Conservation (phyloP, 2,113 vertebrate species). For the Austrofundulus limnaeus region DNA sequence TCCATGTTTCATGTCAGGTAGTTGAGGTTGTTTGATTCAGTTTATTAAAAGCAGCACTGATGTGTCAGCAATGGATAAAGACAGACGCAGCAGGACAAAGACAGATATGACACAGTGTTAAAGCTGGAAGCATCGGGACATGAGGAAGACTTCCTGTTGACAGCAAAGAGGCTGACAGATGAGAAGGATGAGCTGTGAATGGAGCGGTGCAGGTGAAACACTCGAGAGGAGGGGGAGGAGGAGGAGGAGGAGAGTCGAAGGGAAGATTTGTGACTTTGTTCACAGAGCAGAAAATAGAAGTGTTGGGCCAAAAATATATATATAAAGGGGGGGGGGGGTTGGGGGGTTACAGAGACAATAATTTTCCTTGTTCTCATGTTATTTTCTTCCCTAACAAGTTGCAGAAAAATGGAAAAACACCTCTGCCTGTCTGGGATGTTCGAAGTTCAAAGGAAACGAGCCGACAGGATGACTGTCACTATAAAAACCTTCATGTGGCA, state of each 20-base stretch:
- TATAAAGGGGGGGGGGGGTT: too few species aligned
- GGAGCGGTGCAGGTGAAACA: constrained; percentile 26
- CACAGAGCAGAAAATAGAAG: constrained; percentile 2
- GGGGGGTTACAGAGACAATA: not conserved
- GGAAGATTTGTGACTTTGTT: constrained; percentile 2
- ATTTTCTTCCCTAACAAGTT: not conserved
- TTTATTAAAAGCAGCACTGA: constrained; percentile 34
- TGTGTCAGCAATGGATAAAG: constrained; percentile 32
- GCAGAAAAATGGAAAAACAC: constrained; percentile 23
- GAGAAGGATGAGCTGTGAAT: constrained; percentile 45
- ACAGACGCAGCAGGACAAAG: constrained; percentile 53
- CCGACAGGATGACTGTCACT: constrained; percentile 35
- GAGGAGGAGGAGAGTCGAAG: constrained; percentile 37
- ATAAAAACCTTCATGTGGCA: constrained; percentile 35
- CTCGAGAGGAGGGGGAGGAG: constrained; percentile 31
- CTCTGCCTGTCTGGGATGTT: constrained; percentile 1
- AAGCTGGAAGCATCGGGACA: constrained; percentile 38
- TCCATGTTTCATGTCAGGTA: not conserved
- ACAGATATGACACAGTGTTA: constrained; percentile 33
- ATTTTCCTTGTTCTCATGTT: constrained; percentile 1
- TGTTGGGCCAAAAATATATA: constrained; percentile 32
- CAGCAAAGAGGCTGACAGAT: constrained; percentile 39
- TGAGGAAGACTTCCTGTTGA: constrained; percentile 24
- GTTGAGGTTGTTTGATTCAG: not conserved
- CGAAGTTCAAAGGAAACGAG: constrained; percentile 21